Conservation (phyloP, 1,140 invertebrate genomes). For the Neodiprion fabricii region DNA sequence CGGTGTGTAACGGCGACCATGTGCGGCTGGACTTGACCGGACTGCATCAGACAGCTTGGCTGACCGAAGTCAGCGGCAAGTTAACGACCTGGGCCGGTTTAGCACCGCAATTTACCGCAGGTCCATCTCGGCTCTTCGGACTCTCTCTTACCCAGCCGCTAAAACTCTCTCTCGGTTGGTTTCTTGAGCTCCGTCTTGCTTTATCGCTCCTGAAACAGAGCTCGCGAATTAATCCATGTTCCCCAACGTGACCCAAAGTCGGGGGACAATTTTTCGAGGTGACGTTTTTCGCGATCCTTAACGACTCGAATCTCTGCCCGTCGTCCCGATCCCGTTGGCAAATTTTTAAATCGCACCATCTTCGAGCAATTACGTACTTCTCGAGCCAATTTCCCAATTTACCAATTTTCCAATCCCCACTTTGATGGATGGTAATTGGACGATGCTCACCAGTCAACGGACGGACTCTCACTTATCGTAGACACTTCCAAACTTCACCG, state of each 20-base stretch:
- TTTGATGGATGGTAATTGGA: slow-evolving; percentile 1
- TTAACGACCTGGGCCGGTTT: slow-evolving; percentile 2
- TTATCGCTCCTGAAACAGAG: background rate
- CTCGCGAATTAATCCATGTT: background rate
- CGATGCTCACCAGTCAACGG: background rate
- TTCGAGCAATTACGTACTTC: background rate
- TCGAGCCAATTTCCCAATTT: background rate
- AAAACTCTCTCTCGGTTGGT: background rate
- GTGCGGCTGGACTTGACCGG: background rate
- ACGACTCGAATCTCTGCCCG: background rate
- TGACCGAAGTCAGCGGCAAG: slow-evolving; percentile 1
- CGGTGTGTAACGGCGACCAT: background rate
- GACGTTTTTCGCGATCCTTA: background rate
- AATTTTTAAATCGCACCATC: background rate
- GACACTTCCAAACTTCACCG: too few relatives aligned
- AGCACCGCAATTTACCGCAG: background rate
- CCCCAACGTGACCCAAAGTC: background rate
- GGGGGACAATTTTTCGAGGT: background rate
- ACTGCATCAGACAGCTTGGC: background rate
- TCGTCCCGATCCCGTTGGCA: background rate
- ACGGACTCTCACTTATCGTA: too few relatives aligned
- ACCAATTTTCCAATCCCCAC: background rate
- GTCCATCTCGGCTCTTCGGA: background rate
- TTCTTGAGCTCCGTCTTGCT: background rate
- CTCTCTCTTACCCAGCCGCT: background rate